A percentile compares a stretch with the other conserved stretches of the same genome.
phyloP scores from a whole-genome alignment of 2,888 invertebrate genomes.

The Drosophila subsilvestris region DNA sequence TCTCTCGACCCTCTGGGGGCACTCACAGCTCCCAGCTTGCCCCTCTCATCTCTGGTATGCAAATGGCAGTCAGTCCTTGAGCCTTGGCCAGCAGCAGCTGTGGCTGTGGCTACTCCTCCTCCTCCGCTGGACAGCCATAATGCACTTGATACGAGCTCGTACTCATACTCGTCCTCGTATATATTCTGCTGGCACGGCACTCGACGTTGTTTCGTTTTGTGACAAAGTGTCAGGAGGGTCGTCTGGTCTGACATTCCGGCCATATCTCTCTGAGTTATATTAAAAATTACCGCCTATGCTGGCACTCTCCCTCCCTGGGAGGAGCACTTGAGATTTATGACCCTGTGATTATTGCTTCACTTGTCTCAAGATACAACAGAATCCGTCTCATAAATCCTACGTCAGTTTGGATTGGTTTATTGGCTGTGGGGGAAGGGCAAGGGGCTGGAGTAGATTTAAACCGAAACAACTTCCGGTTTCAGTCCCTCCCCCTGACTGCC shows the following conservation, averaged over 20 bases:
- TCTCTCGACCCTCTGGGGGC: constrained; percentile 14
- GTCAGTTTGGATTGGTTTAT: constrained; percentile 47
- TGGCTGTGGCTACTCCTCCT: constrained; percentile 41
- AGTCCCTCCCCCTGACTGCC: not conserved
- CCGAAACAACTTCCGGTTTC: constrained; percentile 55
- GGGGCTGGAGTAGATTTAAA: constrained; percentile 22
- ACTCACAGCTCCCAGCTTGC: constrained; percentile 54
- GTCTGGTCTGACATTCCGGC: constrained; percentile 58
- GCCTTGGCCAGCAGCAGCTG: constrained; percentile 26
- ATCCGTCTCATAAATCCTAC: constrained; percentile 50
- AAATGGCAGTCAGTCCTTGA: constrained; percentile 67
- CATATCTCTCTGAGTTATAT: constrained; percentile 67
- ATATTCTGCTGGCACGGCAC: constrained; percentile 50
- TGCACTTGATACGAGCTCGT: constrained; percentile 44
- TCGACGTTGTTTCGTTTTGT: constrained; percentile 64
- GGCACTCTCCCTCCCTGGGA: constrained; percentile 24
- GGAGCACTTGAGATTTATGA: constrained; percentile 68
- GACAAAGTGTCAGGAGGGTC: constrained; percentile 71
- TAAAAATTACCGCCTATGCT: constrained; percentile 66
- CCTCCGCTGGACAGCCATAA: constrained; percentile 42
- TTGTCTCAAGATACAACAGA: constrained; percentile 65
- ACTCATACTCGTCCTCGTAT: too few species aligned
- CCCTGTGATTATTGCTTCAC: constrained; percentile 74
- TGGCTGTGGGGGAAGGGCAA: not conserved
- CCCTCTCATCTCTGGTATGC: constrained; percentile 46